Base-by-base conservation (phyloP, 2,888 invertebrate species). In the Dromius quadrimaculatus region DNA sequence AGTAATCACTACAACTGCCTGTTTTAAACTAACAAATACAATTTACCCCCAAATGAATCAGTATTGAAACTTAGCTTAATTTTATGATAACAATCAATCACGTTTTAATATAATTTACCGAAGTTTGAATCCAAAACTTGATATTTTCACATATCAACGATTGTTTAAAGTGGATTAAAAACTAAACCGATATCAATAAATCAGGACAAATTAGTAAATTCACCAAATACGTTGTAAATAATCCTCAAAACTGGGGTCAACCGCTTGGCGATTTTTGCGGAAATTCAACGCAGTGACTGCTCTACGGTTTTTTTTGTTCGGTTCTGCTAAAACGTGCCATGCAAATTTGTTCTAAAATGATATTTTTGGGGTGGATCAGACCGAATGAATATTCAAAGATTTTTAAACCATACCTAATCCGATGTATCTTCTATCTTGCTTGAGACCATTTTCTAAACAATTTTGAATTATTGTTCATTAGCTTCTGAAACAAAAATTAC, bases 101-200 rank as follows among this genome's bases (percentile, higher is more conserved):
- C 15, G 9, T n/a, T 36, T 59, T 19, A 57, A 32, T 32, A 11
- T n/a, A 4, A 59, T 54, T 54, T 54, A 28, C 11, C 28, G 13
- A 62, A 62, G 41, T 41, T 62, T 38, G 41, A 62, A 62, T 62
- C 41, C 41, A 38, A 62, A 41, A 11, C 41, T 50, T 15, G 57
- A 41, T 68, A 20, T 68, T 57, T 57, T 41, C 38, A 68, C 57
- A 68, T 57, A 68, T 68, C 43, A 45, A 2, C 59, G 57, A 68
- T 68, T 68, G 59, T 68, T 68, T 68, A 68, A 68, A 41, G 38
- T 59, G 68, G 68, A 68, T 68, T 68, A 68, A 68, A 68, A 68
- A 68, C 68, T 59, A 41, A 68, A 28, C 43, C 57, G 19, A 68
- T 68, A 54, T 50, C 41, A 59, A 68, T 59, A 68, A 68, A 68